phyloP scores from a whole-genome alignment of 2,113 vertebrate genomes.

The Stegastes partitus region DNA sequence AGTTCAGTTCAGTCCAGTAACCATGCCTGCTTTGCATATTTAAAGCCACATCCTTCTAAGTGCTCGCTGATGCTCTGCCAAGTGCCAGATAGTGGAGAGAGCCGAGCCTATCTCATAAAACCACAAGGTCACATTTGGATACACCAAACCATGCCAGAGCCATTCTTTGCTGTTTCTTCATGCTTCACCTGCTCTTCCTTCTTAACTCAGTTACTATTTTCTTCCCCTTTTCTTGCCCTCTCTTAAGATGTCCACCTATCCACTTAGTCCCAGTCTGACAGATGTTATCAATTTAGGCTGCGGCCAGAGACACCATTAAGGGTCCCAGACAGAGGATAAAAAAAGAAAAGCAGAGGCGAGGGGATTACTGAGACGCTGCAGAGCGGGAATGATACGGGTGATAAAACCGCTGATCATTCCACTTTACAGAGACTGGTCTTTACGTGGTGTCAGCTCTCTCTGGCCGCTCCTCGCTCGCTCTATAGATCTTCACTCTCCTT shows the following conservation, averaged over 20 bases:
- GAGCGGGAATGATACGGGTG: conserved; percentile 60
- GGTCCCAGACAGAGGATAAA: conserved; percentile 52
- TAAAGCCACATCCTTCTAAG: not conserved
- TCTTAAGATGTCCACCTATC: conserved; percentile 55
- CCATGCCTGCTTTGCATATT: conserved; percentile 4
- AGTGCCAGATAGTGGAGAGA: not conserved
- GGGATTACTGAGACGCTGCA: conserved; percentile 49
- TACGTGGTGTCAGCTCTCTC: conserved; percentile 56
- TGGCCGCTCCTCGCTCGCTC: conserved; percentile 5
- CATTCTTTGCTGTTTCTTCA: conserved; percentile 16
- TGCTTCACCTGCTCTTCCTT: conserved; percentile 13
- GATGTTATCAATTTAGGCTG: conserved; percentile 72
- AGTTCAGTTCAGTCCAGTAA: not conserved
- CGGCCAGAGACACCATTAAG: conserved; percentile 58
- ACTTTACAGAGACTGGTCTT: conserved; percentile 59
- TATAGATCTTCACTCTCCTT: conserved; percentile 35
- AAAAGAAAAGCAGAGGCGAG: conserved; percentile 34
- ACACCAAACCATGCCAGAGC: conserved; percentile 7
- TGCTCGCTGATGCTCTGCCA: conserved; percentile 10
- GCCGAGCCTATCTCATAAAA: conserved; percentile 24
- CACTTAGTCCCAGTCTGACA: conserved; percentile 55
- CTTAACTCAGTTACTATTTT: conserved; percentile 7
- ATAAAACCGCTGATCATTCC: conserved; percentile 69
- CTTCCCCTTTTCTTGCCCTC: not conserved
- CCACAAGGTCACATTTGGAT: conserved; percentile 28